Evolutionary conservation across 2,113 vertebrate species (phyloP).

Genomic region (Clarias macrocephalus): DNA sequence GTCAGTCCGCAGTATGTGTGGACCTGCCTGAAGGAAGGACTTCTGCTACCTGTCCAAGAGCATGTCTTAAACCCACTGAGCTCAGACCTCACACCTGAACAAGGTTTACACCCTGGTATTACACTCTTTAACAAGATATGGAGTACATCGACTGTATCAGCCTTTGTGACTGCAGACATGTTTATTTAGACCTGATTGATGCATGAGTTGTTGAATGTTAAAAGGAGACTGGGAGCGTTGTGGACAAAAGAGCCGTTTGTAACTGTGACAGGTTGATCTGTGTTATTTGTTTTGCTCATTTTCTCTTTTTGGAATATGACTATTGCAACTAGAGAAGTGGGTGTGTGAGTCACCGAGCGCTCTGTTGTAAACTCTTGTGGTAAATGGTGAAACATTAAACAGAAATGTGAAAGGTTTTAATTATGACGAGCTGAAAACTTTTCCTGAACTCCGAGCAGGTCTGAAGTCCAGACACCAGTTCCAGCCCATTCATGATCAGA

Average conservation of each 20-base stretch:
- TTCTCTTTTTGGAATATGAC: neutral
- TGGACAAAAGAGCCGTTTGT: neutral
- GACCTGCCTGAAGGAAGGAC: constrained; percentile 70
- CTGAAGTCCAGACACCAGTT: neutral
- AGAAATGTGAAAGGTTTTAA: neutral
- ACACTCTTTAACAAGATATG: neutral
- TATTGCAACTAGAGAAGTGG: neutral
- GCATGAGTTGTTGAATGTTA: neutral
- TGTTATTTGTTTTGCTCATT: neutral
- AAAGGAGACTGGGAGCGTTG: neutral
- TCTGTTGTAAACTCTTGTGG: neutral
- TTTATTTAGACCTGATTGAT: neutral
- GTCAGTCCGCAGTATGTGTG: constrained; percentile 74
- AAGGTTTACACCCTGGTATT: constrained; percentile 46
- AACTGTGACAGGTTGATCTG: neutral
- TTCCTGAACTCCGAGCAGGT: neutral
- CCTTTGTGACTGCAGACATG: neutral
- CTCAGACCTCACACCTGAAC: neutral
- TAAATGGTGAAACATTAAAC: neutral
- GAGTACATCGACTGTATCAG: neutral
- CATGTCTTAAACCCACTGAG: constrained; percentile 53
- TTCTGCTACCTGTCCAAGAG: constrained; percentile 65
- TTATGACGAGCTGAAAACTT: neutral
- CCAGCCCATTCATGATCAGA: neutral
- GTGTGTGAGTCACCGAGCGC: neutral